Percentiles rank a stretch among this genome's conserved stretches.
Evolutionary conservation across 2,888 invertebrate genomes (phyloP).

Genomic region (Dolichomitus sp.): DNA sequence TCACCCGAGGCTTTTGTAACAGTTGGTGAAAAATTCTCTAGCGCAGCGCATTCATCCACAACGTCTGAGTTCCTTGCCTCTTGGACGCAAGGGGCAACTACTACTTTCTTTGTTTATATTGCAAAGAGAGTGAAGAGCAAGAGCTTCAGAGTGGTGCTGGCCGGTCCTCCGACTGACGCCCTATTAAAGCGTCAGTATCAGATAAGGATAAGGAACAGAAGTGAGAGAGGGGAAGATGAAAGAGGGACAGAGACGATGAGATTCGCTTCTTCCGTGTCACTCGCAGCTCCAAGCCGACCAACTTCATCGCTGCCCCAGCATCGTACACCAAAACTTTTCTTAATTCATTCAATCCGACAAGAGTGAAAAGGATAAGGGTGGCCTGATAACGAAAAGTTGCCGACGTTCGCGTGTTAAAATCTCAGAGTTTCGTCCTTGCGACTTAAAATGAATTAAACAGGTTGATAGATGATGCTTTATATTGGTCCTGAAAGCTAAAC

Average conservation of each 20-base stretch:
- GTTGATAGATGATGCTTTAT: conserved; percentile 59
- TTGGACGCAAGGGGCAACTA: conserved; percentile 30
- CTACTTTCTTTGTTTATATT: conserved; percentile 53
- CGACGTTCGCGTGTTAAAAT: conserved; percentile 36
- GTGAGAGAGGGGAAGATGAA: conserved; percentile 8
- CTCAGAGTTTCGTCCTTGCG: conserved; percentile 10
- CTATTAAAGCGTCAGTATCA: conserved; percentile 52
- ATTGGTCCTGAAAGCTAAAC: conserved; percentile 6
- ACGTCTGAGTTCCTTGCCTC: conserved; percentile 33
- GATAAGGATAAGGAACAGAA: conserved; percentile 37
- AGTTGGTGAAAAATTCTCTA: conserved; percentile 46
- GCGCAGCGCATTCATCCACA: conserved; percentile 37
- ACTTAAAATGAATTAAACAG: conserved; percentile 57
- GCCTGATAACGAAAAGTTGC: conserved; percentile 61
- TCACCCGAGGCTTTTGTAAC: conserved; percentile 47
- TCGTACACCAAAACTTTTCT: conserved; percentile 57
- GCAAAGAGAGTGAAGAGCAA: conserved; percentile 30
- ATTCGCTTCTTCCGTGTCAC: conserved; percentile 46
- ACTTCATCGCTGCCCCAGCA: conserved; percentile 45
- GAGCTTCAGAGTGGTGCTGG: conserved; percentile 11
- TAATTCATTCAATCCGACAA: conserved; percentile 65
- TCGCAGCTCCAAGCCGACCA: conserved; percentile 45
- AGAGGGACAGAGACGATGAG: conserved; percentile 19
- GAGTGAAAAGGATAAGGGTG: conserved; percentile 48
- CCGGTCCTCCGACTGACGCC: conserved; percentile 23